phyloP scores from a whole-genome alignment of 2,113 vertebrate genomes.

The Pachycephala philippinensis region DNA sequence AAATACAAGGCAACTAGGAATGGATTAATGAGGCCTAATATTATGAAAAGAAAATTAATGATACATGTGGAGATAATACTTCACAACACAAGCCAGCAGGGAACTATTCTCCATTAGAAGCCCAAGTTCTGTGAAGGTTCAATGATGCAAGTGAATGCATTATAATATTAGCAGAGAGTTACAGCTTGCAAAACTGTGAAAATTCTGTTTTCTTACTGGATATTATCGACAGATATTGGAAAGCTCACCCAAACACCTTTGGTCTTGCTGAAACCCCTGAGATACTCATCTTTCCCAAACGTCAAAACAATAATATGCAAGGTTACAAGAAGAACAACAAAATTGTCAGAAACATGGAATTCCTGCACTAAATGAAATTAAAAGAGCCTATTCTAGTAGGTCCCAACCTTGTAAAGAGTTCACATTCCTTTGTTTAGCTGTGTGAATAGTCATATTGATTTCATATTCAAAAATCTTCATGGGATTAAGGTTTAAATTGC shows the following conservation, averaged over 20 bases:
- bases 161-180: conserved; percentile 60
- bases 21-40: conserved; percentile 57
- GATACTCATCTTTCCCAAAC: neutral
- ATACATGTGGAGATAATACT: conserved; percentile 48
- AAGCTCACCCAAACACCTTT: neutral
- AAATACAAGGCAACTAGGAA: conserved; percentile 47
- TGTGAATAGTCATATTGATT: conserved; percentile 23
- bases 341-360: conserved; percentile 7
- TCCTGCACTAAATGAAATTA: conserved; percentile 18
- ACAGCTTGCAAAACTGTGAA: conserved; percentile 6
- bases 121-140: conserved; percentile 33
- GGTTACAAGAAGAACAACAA: neutral
- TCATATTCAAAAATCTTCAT: conserved; percentile 38
- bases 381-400: neutral
- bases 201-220: conserved; percentile 34
- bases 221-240: neutral
- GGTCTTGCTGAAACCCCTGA: neutral
- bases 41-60: conserved; percentile 64
- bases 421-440: conserved; percentile 24
- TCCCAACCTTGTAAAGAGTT: neutral
- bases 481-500: conserved; percentile 36
- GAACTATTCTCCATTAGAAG: conserved; percentile 38
- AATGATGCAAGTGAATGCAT: conserved; percentile 33
- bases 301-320: conserved; percentile 10
- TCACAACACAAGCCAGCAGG: conserved; percentile 37